phyloP scores from a whole-genome alignment of 2,797 vertebrate genomes.

The Poecilia gillii region DNA sequence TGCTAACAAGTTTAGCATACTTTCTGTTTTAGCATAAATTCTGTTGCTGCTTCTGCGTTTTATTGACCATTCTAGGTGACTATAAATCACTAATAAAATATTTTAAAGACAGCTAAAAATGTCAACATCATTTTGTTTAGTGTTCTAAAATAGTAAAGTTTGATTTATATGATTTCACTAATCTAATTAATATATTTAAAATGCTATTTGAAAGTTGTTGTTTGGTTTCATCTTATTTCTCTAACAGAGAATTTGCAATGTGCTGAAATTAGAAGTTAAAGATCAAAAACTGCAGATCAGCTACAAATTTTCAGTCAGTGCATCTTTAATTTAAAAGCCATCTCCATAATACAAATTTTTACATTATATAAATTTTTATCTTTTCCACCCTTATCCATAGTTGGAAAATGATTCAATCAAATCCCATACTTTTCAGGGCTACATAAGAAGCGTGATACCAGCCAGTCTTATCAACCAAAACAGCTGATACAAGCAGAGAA shows the following conservation, averaged over 20 bases:
- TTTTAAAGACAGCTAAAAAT: background rate
- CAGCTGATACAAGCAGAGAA: constrained; percentile 11
- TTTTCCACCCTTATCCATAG: background rate
- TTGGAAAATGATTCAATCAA: background rate
- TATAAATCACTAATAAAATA: background rate
- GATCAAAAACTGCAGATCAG: background rate
- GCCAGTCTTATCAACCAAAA: background rate
- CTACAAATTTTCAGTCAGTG: background rate
- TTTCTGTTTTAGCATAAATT: background rate
- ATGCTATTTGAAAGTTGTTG: background rate
- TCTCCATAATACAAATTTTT: background rate
- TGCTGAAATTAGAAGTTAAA: background rate
- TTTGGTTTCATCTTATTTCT: background rate
- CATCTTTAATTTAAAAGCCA: background rate
- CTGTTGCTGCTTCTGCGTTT: background rate
- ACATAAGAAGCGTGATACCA: background rate
- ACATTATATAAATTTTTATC: background rate
- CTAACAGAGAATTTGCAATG: background rate
- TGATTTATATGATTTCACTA: background rate
- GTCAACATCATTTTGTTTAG: background rate
- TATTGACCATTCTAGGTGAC: background rate
- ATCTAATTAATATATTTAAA: background rate
- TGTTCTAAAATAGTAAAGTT: background rate
- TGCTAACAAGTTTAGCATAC: background rate
- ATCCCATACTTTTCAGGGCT: background rate